phyloP scores from a whole-genome alignment of 64 coral and sea anemone species.

The Actinia equina region DNA sequence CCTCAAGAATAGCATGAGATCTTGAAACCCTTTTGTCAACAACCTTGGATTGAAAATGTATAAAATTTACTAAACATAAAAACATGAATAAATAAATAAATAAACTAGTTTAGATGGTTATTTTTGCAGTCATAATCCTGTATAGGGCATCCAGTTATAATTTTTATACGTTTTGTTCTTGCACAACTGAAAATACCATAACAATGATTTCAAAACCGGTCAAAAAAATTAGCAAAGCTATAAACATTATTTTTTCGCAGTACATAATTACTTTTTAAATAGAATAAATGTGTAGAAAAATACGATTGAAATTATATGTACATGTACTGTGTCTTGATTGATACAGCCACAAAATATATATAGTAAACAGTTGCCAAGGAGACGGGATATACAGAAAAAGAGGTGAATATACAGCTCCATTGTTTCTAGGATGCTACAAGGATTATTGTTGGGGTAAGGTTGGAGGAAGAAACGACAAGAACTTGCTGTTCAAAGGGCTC shows the following conservation, averaged over 20 bases:
- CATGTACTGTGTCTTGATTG: background rate
- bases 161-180: too few species aligned
- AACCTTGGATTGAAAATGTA: constrained; percentile 31
- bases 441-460: background rate
- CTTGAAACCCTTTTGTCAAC: constrained; percentile 83
- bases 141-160: too few species aligned
- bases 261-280: too few species aligned
- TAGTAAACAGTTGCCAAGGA: background rate
- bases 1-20: constrained; percentile 70
- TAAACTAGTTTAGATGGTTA: background rate
- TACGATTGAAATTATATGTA: background rate
- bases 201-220: too few species aligned
- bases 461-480: constrained; percentile 4
- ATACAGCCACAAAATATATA: background rate
- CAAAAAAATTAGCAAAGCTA: too few species aligned
- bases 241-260: too few species aligned
- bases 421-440: background rate
- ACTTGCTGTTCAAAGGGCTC: background rate
- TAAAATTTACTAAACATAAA: background rate
- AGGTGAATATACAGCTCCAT: background rate
- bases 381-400: background rate
- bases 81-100: background rate
- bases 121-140: too few species aligned
- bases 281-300: background rate
- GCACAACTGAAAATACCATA: too few species aligned